Base-by-base conservation (phyloP, 2,113 vertebrate genomes). In the Zosterops japonicus region DNA sequence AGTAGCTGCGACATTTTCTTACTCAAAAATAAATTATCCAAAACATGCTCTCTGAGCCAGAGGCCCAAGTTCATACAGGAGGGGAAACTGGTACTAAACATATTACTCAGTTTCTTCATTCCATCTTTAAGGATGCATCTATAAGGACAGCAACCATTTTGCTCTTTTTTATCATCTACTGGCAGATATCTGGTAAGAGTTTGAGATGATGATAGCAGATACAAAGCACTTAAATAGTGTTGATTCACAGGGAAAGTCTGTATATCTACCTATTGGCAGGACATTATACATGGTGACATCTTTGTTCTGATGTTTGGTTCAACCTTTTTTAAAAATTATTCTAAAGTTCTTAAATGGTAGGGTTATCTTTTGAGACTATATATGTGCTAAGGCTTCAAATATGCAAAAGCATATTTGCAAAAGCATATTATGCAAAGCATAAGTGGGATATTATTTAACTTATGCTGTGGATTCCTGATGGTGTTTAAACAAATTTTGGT, bases 221-320 rank as follows among this genome's bases (percentile, higher is more conserved):
- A 31, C 8, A 68, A 78, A 78, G 44, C 8, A 5, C 5, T 52
- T 70, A 33, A 80, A 56, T 23, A n/a, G 1, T 31, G 13, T 31
- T 39, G 25, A 56, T 57, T 49, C 31, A 36, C 11, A 65, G 5
- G 15, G 11, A 49, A 65, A 57, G 19, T 55, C 29, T 39, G 39
- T 39, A 39, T 39, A 39, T 39, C 39, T 39, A 12, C 60, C 3
- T 67, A 39, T 3, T 11, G 25, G 3, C 13, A 50, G 12, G 25
- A 13, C 3, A 25, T 53, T 31, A 42, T 46, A 7, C 4, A 6
- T 0, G 0, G 5, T 14, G 4, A 2, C 1, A 12, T 53, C 24
- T 80, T 86, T 80, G 29, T 60, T 52, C 31, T 74, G 11, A 41
- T 49, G 67, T 33, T 69, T 69, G 13, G 4, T 63, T 64, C 28